Conservation (phyloP, 2,888 invertebrate genomes). For the Acronicta alni region DNA sequence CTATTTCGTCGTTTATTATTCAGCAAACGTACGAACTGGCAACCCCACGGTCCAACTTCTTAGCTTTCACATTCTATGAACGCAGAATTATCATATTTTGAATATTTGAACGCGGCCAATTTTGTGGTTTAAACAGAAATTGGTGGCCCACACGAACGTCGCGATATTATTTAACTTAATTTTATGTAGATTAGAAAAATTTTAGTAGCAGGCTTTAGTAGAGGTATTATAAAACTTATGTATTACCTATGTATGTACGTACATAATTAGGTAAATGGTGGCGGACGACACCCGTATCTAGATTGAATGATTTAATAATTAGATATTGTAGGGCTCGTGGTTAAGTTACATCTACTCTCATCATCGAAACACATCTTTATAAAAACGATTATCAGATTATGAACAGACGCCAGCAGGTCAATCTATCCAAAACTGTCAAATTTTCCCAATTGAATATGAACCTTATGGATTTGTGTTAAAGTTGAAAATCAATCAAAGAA, state of each 20-base stretch:
- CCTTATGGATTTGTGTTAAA: too few species aligned
- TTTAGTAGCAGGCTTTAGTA: conserved; percentile 2
- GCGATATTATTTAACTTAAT: conserved; percentile 31
- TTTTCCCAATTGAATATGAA: too few species aligned
- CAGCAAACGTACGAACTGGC: conserved; percentile 39
- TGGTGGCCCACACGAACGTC: conserved; percentile 31
- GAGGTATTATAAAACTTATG: neutral
- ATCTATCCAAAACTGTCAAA: too few species aligned
- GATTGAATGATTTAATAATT: too few species aligned
- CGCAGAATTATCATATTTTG: conserved; percentile 61
- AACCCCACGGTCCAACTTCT: conserved; percentile 50
- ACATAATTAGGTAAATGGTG: too few species aligned
- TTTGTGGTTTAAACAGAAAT: conserved; percentile 42
- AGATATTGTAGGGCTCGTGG: too few species aligned
- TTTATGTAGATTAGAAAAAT: conserved; percentile 22
- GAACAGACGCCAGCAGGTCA: too few species aligned
- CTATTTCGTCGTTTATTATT: conserved; percentile 45
- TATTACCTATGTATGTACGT: neutral
- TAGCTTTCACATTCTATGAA: conserved; percentile 50
- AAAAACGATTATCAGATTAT: too few species aligned
- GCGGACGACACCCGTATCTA: too few species aligned
- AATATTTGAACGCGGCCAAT: conserved; percentile 57
- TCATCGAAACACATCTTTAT: too few species aligned
- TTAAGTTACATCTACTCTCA: too few species aligned
- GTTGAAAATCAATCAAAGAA: too few species aligned